Evolutionary conservation across 2,888 invertebrate genomes (phyloP), one percentile per base, ranked within the genome.

Genomic region (Machimus rusticus): DNA sequence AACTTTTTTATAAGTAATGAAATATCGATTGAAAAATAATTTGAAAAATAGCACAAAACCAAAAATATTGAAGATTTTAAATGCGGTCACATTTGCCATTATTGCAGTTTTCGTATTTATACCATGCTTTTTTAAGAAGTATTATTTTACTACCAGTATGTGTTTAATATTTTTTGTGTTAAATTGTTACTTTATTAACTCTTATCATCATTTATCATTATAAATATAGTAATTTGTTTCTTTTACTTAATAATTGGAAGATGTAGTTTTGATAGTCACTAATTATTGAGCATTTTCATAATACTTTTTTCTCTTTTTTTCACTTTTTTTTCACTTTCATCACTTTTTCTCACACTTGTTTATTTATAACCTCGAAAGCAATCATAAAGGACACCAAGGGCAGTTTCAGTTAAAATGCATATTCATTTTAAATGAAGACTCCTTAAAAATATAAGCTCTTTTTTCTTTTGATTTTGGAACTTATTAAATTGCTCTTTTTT

Each of bases 241-340:
- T 88, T 89, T 39, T 66, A 77, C 39, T 77, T 78, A 78, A 86
- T 88, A 88, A 78, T 74, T 92, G 92, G 92, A 92, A 92, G 92
- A 92, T 92, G 91, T 91, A 90, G 91, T 92, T 92, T 91, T 92
- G 92, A 92, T 92, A 92, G 92, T 92, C 92, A 92, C 91, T 92
- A 92, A 92, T 92, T 89, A 89, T 89, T 91, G 90, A 89, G 90
- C 90, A 90, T 90, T 90, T 86, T 86, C 57, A 77, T 78, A 86
- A 86, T 78, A 78, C 57, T 55, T 77, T 66, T 23, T 19, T 78
- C 55, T 76, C 46, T 16, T 9, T 57, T n/a, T 77, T 85, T 85
- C n/a, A 28, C 43, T 23, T 55, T 57, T 77, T 9, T 37, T 57
- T 76, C 23, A 55, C 57, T 66, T 34, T 34, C 4, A 51, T 86